Percentiles rank a stretch among this genome's conserved stretches.
phyloP scores from a whole-genome alignment of 2,888 invertebrate genomes.

The Pycnomerus fuliginosus region DNA sequence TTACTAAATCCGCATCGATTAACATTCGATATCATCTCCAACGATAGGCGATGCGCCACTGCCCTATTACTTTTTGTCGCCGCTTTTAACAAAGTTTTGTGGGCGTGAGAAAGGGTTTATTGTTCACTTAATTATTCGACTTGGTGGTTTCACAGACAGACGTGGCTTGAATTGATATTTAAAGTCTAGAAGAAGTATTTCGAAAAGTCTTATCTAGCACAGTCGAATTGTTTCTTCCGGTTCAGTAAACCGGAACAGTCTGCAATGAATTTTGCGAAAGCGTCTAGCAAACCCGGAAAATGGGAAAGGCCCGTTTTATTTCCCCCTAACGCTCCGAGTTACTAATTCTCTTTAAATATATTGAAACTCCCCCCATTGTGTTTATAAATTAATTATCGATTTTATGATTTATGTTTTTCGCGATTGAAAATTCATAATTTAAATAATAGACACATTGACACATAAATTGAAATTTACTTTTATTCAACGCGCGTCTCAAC shows the following conservation, averaged over 20 bases:
- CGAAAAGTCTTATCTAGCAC: constrained; percentile 35
- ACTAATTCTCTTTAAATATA: constrained; percentile 4
- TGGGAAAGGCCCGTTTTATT: constrained; percentile 18
- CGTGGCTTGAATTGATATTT: constrained; percentile 14
- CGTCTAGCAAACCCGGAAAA: constrained; percentile 24
- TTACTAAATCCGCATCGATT: constrained; percentile 29
- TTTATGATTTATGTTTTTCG: background rate
- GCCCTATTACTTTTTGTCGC: too few relatives aligned
- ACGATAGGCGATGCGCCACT: too few relatives aligned
- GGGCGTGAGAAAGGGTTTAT: constrained; percentile 26
- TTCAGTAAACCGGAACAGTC: constrained; percentile 39
- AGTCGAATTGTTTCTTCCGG: constrained; percentile 40
- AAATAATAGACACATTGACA: constrained; percentile 19
- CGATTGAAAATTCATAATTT: constrained; percentile 3
- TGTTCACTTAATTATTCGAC: constrained; percentile 11
- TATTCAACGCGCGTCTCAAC: constrained; percentile 15
- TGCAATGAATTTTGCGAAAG: constrained; percentile 31
- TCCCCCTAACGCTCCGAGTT: constrained; percentile 5
- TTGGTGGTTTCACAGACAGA: constrained; percentile 6
- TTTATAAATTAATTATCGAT: constrained; percentile 22
- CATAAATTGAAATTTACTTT: constrained; percentile 19
- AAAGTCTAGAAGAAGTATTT: constrained; percentile 1
- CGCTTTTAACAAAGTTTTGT: too few relatives aligned
- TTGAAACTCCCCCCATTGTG: constrained; percentile 5
- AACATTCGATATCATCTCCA: constrained; percentile 21